phyloP scores from a whole-genome alignment of 1,140 invertebrate genomes.

The Proales similis region DNA sequence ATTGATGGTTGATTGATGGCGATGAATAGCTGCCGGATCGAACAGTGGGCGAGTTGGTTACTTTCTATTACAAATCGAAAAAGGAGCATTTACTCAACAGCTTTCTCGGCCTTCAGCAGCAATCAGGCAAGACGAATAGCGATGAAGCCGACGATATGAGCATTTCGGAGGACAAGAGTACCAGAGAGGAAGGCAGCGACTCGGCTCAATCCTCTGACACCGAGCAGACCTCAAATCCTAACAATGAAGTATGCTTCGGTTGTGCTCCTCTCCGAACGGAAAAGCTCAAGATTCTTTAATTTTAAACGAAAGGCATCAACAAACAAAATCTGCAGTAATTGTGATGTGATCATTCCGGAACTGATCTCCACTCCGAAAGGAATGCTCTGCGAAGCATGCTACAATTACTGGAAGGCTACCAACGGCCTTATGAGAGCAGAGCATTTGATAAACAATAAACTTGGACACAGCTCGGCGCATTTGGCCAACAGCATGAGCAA shows the following conservation, averaged over 20 bases:
- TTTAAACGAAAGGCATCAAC: conserved; percentile 20
- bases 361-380: conserved; percentile 68
- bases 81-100: conserved; percentile 82
- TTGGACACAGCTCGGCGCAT: neutral
- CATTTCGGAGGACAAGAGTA: neutral
- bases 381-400: conserved; percentile 67
- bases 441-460: conserved; percentile 30
- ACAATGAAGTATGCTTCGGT: no score
- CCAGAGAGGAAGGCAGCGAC: conserved; percentile 5
- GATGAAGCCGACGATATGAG: neutral
- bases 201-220: no score
- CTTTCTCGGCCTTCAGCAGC: conserved; percentile 79
- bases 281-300: neutral
- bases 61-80: conserved; percentile 98
- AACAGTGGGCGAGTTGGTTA: conserved; percentile 85
- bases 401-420: conserved; percentile 71
- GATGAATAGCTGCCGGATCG: conserved; percentile 74
- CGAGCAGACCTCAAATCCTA: no score
- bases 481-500: conserved; percentile 59
- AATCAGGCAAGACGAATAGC: conserved; percentile 41
- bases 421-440: conserved; percentile 51
- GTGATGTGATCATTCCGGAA: conserved; percentile 65
- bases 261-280: no score
- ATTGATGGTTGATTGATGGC: neutral
- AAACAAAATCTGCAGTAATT: conserved; percentile 62